Evolutionary conservation across 2,113 vertebrate genomes (phyloP), one percentile per base, ranked within the genome.

Genomic region (Cephalopholis sonnerati): DNA sequence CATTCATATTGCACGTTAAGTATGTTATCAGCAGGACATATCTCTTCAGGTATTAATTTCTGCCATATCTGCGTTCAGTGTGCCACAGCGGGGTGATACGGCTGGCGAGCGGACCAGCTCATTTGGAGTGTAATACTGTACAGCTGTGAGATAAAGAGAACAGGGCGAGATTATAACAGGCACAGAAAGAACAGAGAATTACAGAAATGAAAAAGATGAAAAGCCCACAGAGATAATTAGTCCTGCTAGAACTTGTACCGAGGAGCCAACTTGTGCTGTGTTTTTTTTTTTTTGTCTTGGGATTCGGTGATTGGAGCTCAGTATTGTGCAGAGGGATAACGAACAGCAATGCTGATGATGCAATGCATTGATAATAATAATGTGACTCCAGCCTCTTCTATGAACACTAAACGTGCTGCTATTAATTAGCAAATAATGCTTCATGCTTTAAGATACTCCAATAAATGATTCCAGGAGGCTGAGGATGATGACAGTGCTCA

Each of bases 11-110:
- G 64, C 58, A 84, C 66, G 7, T 44, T 75, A 77, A 89, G 86
- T 83, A 68, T 57, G 68, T 79, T 91, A 92, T 93, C 90, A 64
- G 17, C n/a, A 15, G 53, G 77, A 79, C 82, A 84, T 41, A 91
- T 92, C 93, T 91, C 87, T 83, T 67, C 87, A 92, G 89, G 93
- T 93, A 90, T 91, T 92, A 78, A 90, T 89, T 92, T 90, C 89
- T 90, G 72, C 74, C 86, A 1, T 87, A 91, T 91, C 93, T 85
- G 0, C 62, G 27, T 48, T 63, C 53, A 13, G 64, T 63, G 66
- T 13, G 66, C 74, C 76, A 36, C 83, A 27, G 81, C 69, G 66
- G 67, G 75, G 81, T 50, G 84, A 90, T 85, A 78, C 58, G 66
- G 80, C 84, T 51, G 90, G 75, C 65, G 75, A 91, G 78, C 17